Percentiles rank a stretch among this genome's conserved stretches.
These are phyloP conservation scores for Probaryconus sp. DNA, from an alignment of 1,140 invertebrate genomes.

Conservation along the genomic window DNA sequence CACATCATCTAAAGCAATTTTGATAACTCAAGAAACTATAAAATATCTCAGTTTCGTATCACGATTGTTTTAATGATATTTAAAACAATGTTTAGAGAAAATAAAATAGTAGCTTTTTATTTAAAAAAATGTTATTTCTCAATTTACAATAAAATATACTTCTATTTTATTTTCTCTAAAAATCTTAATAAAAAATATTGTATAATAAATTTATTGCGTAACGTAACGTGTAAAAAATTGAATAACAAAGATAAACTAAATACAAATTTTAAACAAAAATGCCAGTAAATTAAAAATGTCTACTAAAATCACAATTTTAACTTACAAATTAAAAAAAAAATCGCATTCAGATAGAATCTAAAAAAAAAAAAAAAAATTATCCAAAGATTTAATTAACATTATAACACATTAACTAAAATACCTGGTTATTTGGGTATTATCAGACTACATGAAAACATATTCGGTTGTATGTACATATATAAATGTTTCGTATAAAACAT, in stretches of 20 bases:
- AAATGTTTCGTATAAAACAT: slow-evolving; percentile 60
- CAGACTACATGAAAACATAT: slow-evolving; percentile 62
- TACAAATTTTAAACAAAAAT: slow-evolving; percentile 1
- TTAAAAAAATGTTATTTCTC: too few species aligned
- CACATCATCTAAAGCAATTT: too few species aligned
- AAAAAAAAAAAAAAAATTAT: slow-evolving; percentile 10
- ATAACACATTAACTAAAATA: slow-evolving; percentile 6
- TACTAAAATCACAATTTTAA: slow-evolving; percentile 40
- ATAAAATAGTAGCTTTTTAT: too few species aligned
- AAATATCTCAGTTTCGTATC: too few species aligned
- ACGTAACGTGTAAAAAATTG: too few species aligned
- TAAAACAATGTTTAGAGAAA: not conserved
- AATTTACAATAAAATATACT: too few species aligned
- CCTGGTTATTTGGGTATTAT: slow-evolving; percentile 45
- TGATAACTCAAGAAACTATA: slow-evolving; percentile 1
- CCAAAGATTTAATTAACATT: too few species aligned
- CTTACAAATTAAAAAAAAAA: slow-evolving; percentile 18
- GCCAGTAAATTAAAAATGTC: not conserved
- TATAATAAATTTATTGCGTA: too few species aligned
- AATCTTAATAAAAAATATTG: too few species aligned
- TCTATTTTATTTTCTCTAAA: too few species aligned
- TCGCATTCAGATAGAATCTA: slow-evolving; percentile 1
- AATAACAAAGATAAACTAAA: too few species aligned
- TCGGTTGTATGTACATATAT: slow-evolving; percentile 59
- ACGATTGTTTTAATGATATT: not conserved